phyloP scores from a whole-genome alignment of 2,113 vertebrate species.

The Indri indri region DNA sequence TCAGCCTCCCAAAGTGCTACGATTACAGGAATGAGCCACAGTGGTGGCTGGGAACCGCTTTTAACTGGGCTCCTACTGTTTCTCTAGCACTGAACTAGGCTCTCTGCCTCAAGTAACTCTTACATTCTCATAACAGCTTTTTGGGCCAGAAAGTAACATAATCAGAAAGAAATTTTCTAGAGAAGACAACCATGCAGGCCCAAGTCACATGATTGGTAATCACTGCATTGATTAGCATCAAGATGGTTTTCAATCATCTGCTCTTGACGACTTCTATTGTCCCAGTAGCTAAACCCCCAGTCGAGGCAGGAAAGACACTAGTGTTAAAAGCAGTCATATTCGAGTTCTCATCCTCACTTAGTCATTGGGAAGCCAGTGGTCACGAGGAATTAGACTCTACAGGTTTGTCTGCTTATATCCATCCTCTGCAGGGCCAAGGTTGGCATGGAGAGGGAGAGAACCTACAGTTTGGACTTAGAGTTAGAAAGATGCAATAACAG shows the following conservation, averaged over 20 bases:
- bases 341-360: background rate
- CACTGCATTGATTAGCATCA: background rate
- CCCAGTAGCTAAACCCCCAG: background rate
- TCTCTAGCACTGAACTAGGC: background rate
- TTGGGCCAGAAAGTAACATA: background rate
- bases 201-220: background rate
- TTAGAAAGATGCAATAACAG: background rate
- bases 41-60: background rate
- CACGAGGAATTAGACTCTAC: background rate
- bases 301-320: background rate
- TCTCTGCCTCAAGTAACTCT: background rate
- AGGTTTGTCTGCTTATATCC: background rate
- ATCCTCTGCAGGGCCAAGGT: background rate
- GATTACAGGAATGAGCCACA: too few relatives aligned
- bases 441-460: background rate
- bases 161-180: background rate
- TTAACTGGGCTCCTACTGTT: background rate
- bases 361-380: background rate
- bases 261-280: background rate
- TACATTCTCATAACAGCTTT: background rate
- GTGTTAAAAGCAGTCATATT: background rate
- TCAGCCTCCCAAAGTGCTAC: too few relatives aligned
- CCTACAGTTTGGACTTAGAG: background rate
- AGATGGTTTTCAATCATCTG: background rate
- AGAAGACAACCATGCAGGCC: background rate